Conservation (phyloP, 2,888 invertebrate species). For the Taenaris catops region DNA sequence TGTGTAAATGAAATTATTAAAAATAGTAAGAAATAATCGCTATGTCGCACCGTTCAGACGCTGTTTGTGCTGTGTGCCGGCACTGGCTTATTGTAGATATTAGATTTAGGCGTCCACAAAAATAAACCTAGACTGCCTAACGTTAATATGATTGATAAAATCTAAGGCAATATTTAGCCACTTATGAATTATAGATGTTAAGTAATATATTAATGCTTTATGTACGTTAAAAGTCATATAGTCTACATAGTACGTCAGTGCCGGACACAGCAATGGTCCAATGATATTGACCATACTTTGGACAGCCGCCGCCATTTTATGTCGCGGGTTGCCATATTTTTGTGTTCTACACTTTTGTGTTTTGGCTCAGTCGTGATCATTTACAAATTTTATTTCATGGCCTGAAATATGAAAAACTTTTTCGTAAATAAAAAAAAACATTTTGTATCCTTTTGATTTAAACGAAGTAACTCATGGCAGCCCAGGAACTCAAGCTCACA, state of each 20-base stretch:
- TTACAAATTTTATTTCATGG: slow-evolving; percentile 18
- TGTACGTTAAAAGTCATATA: slow-evolving; percentile 22
- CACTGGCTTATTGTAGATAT: slow-evolving; percentile 25
- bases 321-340: slow-evolving; percentile 53
- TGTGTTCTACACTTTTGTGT: slow-evolving; percentile 5
- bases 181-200: slow-evolving; percentile 30
- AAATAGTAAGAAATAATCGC: slow-evolving; percentile 54
- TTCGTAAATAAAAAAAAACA: background rate
- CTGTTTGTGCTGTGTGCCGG: slow-evolving; percentile 30
- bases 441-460: slow-evolving; percentile 1
- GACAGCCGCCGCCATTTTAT: slow-evolving; percentile 40
- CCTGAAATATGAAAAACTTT: slow-evolving; percentile 4
- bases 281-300: slow-evolving; percentile 32
- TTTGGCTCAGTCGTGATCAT: slow-evolving; percentile 8
- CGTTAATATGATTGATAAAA: slow-evolving; percentile 21
- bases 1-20: slow-evolving; percentile 65
- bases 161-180: slow-evolving; percentile 27
- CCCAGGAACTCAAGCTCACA: slow-evolving; percentile 65
- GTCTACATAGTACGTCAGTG: slow-evolving; percentile 33
- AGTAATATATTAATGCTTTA: slow-evolving; percentile 29
- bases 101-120: slow-evolving; percentile 25
- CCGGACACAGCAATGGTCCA: slow-evolving; percentile 37
- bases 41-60: slow-evolving; percentile 47
- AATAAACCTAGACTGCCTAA: slow-evolving; percentile 26
- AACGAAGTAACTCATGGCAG: slow-evolving; percentile 37